phyloP scores from a whole-genome alignment of 2,113 vertebrate genomes.

The Colaptes auratus region DNA sequence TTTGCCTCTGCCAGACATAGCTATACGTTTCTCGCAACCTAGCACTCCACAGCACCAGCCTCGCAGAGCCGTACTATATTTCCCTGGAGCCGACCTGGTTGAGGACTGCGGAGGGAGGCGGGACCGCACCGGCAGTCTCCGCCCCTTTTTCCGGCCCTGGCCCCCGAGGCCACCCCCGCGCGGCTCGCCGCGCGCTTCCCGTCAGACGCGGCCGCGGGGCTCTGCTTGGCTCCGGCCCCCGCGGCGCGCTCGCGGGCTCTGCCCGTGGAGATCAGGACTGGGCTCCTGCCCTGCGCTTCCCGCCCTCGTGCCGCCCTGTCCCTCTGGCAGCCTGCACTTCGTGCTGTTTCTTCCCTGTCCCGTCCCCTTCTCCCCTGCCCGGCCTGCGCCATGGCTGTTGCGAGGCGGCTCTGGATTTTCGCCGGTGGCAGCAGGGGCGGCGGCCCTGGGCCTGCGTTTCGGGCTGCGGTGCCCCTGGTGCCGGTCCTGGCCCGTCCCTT shows the following conservation, averaged over 20 bases:
- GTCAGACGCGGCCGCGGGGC: neutral
- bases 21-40: no score
- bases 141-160: neutral
- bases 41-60: fast-evolving
- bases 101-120: neutral
- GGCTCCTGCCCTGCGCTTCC: fast-evolving
- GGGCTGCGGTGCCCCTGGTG: neutral
- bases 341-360: neutral
- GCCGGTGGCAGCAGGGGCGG: no score
- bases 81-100: neutral
- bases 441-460: neutral
- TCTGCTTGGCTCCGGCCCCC: no score
- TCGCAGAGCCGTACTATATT: neutral
- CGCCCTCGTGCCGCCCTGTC: neutral
- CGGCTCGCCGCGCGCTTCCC: fast-evolving
- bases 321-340: no score
- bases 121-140: fast-evolving
- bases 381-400: no score
- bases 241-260: no score
- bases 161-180: no score
- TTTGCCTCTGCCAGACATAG: neutral
- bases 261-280: neutral
- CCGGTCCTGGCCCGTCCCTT: neutral
- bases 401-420: neutral
- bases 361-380: no score